Evolutionary conservation across 2,888 invertebrate genomes (phyloP).

Genomic region (Caenorhabditis imperialis): DNA sequence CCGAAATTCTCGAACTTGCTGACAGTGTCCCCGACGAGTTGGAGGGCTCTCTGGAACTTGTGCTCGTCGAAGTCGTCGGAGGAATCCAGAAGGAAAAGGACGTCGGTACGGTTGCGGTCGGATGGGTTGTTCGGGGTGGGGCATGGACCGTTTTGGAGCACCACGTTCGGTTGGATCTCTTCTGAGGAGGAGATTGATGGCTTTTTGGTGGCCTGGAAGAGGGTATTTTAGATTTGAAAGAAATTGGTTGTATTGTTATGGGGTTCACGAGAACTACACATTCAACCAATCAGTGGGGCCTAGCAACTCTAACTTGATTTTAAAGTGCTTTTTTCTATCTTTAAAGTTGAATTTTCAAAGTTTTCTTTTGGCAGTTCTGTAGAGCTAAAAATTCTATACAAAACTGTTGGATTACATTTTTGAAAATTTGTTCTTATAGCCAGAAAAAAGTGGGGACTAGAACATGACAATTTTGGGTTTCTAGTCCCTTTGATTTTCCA

Average conservation of each 20-base stretch:
- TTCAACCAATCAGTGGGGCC: too few relatives aligned
- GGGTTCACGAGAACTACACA: background rate
- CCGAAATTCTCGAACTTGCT: slow-evolving; percentile 70
- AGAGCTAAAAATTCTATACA: too few relatives aligned
- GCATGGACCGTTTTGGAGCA: slow-evolving; percentile 53
- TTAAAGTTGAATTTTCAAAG: background rate
- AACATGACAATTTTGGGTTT: too few relatives aligned
- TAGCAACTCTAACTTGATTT: too few relatives aligned
- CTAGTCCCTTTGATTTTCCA: too few relatives aligned
- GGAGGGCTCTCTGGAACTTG: slow-evolving; percentile 67
- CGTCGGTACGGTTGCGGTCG: slow-evolving; percentile 64
- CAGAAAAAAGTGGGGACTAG: too few relatives aligned
- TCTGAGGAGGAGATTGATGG: slow-evolving; percentile 15
- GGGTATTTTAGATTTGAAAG: background rate
- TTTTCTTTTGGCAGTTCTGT: too few relatives aligned
- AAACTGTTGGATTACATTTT: too few relatives aligned
- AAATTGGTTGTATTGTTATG: background rate
- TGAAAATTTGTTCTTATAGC: too few relatives aligned
- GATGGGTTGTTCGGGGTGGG: slow-evolving; percentile 63
- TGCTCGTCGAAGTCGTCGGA: slow-evolving; percentile 66
- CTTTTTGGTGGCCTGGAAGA: background rate
- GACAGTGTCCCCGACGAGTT: slow-evolving; percentile 69
- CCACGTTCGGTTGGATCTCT: slow-evolving; percentile 52
- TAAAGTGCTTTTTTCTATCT: too few relatives aligned
- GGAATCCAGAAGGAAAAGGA: slow-evolving; percentile 74